phyloP scores from a whole-genome alignment of 1,140 invertebrate genomes.

The Psilanteris sp. region DNA sequence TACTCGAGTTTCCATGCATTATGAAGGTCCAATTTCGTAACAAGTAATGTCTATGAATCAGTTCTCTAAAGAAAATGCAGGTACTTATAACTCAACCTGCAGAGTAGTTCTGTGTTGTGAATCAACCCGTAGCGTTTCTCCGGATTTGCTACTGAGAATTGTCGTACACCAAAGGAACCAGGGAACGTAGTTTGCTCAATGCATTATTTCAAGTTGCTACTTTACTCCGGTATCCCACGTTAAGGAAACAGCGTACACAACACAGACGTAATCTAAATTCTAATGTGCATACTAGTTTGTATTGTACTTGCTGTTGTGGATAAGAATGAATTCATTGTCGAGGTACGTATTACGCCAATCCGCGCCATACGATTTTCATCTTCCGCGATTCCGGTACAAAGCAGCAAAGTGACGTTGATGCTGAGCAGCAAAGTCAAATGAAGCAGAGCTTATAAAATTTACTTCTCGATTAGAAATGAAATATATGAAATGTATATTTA shows the following conservation, averaged over 20 bases:
- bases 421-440: constrained; percentile 31
- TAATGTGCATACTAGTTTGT: constrained; percentile 41
- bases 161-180: constrained; percentile 35
- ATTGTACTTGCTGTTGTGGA: constrained; percentile 45
- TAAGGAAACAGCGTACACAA: constrained; percentile 47
- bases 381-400: neutral
- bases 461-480: constrained; percentile 13
- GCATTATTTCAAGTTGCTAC: constrained; percentile 64
- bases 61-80: constrained; percentile 35
- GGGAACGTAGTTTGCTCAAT: constrained; percentile 57
- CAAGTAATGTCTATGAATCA: constrained; percentile 36
- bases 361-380: constrained; percentile 29
- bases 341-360: constrained; percentile 35
- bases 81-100: constrained; percentile 46
- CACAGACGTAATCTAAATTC: constrained; percentile 62
- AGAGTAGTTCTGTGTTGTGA: constrained; percentile 30
- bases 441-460: constrained; percentile 28
- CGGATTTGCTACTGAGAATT: constrained; percentile 51
- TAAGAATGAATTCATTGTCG: constrained; percentile 57
- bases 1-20: constrained; percentile 18
- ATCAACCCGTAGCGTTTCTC: constrained; percentile 49
- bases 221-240: constrained; percentile 53
- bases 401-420: constrained; percentile 21
- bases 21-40: constrained; percentile 47
- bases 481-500: constrained; percentile 9